Percentiles rank a stretch among this genome's conserved stretches.
Evolutionary conservation across 2,113 vertebrate genomes (phyloP).

Genomic region (Patagioenas fasciata): DNA sequence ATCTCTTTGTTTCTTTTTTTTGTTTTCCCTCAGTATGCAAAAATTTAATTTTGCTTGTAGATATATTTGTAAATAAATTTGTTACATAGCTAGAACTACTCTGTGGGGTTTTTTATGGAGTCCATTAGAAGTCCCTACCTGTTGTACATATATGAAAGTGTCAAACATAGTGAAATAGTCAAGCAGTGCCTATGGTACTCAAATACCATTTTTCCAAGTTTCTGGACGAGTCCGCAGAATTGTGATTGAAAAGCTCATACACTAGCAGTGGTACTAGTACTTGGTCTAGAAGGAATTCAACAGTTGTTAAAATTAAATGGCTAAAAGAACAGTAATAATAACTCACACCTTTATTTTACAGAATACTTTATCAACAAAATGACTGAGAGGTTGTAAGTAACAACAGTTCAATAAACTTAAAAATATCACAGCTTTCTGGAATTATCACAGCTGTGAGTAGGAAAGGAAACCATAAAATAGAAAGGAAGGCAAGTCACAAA

Average conservation of each 20-base stretch:
- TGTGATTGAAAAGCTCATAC: background rate
- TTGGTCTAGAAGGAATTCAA: background rate
- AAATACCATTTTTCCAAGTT: background rate
- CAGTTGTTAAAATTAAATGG: background rate
- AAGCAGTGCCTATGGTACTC: background rate
- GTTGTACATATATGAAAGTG: background rate
- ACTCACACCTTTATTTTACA: background rate
- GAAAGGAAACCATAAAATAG: background rate
- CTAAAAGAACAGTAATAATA: background rate
- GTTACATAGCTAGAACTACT: background rate
- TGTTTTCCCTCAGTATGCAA: background rate
- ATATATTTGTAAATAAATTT: background rate
- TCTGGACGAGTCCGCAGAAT: background rate
- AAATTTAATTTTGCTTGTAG: background rate
- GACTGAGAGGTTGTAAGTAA: background rate
- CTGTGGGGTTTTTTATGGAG: background rate
- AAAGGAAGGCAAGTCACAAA: background rate
- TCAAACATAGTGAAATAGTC: background rate
- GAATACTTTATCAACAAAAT: background rate
- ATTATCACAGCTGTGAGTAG: background rate
- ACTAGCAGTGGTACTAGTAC: rapidly evolving
- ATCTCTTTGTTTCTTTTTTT: background rate
- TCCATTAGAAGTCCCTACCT: background rate
- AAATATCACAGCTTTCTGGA: background rate
- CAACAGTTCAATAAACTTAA: background rate